These are phyloP conservation scores for Aromia moschata DNA, from an alignment of 2,888 invertebrate species.

Conservation along the genomic window DNA sequence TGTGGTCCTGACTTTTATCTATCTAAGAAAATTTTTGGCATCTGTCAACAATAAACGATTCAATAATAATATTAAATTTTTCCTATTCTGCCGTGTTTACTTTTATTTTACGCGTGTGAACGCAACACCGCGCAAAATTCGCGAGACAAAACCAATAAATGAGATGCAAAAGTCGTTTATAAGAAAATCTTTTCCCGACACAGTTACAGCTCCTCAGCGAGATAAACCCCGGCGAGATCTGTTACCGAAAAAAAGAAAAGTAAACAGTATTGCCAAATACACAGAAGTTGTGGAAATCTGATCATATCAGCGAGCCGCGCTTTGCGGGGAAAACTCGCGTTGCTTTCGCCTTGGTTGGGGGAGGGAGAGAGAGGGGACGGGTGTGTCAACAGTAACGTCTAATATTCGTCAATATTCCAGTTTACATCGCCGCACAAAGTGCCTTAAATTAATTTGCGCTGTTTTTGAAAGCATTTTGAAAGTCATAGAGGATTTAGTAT, in stretches of 20 bases:
- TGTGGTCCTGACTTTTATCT: no score
- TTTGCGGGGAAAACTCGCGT: conserved; percentile 12
- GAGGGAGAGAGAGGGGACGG: conserved; percentile 1
- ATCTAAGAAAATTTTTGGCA: no score
- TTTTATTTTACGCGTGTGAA: no score
- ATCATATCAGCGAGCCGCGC: conserved; percentile 29
- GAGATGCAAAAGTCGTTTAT: no score
- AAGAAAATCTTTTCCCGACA: conserved; percentile 14
- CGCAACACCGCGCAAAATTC: no score
- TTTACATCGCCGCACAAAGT: neutral
- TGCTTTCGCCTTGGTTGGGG: conserved; percentile 7
- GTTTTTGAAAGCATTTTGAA: conserved; percentile 13
- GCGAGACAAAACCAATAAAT: no score
- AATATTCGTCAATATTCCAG: neutral
- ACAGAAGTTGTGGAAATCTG: conserved; percentile 46
- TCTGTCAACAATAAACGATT: no score
- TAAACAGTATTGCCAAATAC: conserved; percentile 42
- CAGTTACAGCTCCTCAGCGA: conserved; percentile 15
- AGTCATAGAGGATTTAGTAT: no score
- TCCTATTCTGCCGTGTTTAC: no score
- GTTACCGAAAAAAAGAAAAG: conserved; percentile 34
- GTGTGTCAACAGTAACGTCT: neutral
- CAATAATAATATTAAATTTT: no score
- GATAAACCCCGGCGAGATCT: conserved; percentile 33
- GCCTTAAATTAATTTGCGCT: neutral